phyloP scores from a whole-genome alignment of 2,113 vertebrate species.

The Equus quagga region DNA sequence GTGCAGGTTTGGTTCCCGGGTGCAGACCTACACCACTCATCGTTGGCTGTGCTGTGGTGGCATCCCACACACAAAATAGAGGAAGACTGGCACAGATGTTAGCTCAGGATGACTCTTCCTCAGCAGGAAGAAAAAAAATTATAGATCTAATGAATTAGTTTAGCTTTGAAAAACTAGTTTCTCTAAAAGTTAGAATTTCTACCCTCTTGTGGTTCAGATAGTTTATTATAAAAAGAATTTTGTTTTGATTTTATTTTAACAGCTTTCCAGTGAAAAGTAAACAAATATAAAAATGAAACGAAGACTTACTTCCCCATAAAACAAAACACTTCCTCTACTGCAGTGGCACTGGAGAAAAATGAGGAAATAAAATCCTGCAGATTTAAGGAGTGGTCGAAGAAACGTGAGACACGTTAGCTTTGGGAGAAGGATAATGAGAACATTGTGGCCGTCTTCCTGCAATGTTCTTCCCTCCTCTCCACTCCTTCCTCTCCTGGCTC shows the following conservation, averaged over 20 bases:
- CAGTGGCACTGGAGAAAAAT: neutral
- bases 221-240: neutral
- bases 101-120: no score
- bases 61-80: no score
- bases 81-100: no score
- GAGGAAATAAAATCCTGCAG: neutral
- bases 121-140: neutral
- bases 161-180: neutral
- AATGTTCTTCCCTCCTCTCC: neutral
- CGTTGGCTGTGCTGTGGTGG: no score
- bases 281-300: conserved; percentile 20
- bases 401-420: neutral
- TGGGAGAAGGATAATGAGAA: neutral
- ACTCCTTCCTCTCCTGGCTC: neutral
- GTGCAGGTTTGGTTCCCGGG: no score
- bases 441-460: neutral
- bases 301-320: neutral
- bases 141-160: neutral
- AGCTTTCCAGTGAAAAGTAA: conserved; percentile 16
- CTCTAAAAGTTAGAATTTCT: conserved; percentile 25
- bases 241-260: neutral
- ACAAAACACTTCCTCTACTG: neutral
- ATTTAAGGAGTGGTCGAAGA: neutral
- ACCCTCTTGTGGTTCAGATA: neutral
- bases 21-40: no score